A percentile compares a stretch with the other conserved stretches of the same genome.
These are phyloP conservation scores for Simalia tracyae DNA, from an alignment of 2,797 vertebrate species.

Conservation along the genomic window DNA sequence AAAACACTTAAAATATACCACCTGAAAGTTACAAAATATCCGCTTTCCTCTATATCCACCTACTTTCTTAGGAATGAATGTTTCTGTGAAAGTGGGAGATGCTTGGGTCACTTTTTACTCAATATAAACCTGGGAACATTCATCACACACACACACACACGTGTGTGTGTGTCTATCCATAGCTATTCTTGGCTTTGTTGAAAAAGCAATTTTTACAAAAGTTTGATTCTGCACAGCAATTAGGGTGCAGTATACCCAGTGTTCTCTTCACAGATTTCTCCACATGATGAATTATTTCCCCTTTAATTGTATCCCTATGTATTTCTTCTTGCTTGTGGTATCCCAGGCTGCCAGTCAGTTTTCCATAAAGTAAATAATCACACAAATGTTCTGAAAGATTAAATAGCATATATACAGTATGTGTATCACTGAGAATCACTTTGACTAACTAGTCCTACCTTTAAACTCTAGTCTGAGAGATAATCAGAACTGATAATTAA, in stretches of 20 bases:
- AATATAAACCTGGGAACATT: neutral
- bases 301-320: constrained; percentile 17
- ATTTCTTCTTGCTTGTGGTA: constrained; percentile 5
- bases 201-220: neutral
- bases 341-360: neutral
- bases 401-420: no score
- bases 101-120: neutral
- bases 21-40: neutral
- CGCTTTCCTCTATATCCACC: neutral
- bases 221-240: constrained; percentile 13
- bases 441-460: neutral
- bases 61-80: neutral
- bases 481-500: constrained; percentile 1
- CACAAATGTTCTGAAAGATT: neutral
- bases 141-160: neutral
- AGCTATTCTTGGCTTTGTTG: neutral
- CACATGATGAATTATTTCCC: neutral
- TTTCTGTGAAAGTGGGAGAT: neutral
- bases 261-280: neutral
- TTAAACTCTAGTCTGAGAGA: neutral
- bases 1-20: neutral
- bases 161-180: neutral
- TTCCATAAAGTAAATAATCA: neutral
- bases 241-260: neutral
- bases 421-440: neutral